Base-by-base conservation (phyloP, 1,140 invertebrate genomes). In the Cepaea nemoralis region DNA sequence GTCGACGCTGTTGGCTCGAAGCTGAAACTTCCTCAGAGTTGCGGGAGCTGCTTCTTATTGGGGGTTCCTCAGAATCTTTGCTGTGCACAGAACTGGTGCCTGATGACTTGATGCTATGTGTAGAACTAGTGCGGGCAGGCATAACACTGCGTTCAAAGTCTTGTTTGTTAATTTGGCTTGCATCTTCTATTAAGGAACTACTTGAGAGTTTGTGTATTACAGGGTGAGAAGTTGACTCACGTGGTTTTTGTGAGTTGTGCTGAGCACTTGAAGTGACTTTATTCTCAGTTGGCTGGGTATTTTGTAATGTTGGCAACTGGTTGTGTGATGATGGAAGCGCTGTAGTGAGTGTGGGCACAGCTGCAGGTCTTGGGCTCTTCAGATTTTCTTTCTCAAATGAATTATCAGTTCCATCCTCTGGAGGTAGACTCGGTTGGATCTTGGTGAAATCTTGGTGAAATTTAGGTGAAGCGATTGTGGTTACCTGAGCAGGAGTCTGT, bases 1-100 rank as follows among this genome's bases (percentile, higher is more conserved):
- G 80, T 31, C 73, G 81, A 33, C 80, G 66, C 19, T 82, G 83
- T 55, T 48, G 59, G 40, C 66, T 59, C 19, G 74, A 37, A 27
- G 31, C 24, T 12, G 55, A 48, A n/a, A 45, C 63, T 59, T 78
- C 77, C 27, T 67, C 76, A 6, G 77, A 69, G 8, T 69, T 42
- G 1, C 55, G 27, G 59, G 75, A 77, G 35, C 39, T 77, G 14
- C 42, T 59, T 63, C 75, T 77, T 63, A 31, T 27, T 63, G 59
- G 59, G 2, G 59, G 16, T 63, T 63, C 59, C 16, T 31, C 59
- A 31, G 16, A 16, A 27, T 31, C 10, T 31, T 31, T 63, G 19
- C 59, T 31, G 0, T 31, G n/a, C 37, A n/a, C 24, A 27, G 71
- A 45, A 16, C 27, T 42, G 16, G 42, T 19, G 40, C 35, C 42